Base-by-base conservation (phyloP, 2,113 vertebrate species). In the Aptenodytes patagonicus region DNA sequence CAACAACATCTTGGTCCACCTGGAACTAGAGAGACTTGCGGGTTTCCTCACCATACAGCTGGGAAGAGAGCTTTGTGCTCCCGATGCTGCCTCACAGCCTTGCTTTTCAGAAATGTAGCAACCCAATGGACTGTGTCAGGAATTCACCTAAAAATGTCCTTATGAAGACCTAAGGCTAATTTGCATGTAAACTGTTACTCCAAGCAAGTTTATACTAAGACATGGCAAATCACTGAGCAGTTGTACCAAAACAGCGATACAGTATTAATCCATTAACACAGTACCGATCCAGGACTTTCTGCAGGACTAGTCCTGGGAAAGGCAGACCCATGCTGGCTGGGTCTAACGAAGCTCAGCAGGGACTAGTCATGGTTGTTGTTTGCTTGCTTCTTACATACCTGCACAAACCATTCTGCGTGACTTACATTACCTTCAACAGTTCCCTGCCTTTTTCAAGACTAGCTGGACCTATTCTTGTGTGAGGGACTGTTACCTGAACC, bases 121-220 rank as follows among this genome's bases (percentile, higher is more conserved):
- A 93, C 66, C 7, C 40, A 80, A 31, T 46, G 46, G 54, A 83
- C 57, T 80, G 57, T 66, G 65, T 86, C 85, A 88, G 81, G 54
- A 97, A 92, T 80, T 73, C 82, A 85, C 20, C 70, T 83, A 66
- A 61, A 87, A 96, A 69, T 31, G 46, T 86, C 75, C 34, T 79
- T 72, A 76, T 11, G 31, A 85, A 93, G 49, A 88, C 49, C 75
- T 66, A 46, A 49, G 60, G 54, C 36, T 88, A 46, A 96, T 96
- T 90, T 92, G 62, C 90, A 92, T 86, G 46, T 38, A 93, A 94
- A 95, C 25, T n/a, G 36, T 90, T 72, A 88, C 44, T 90, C 49
- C 17, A 18, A 93, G 21, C 87, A 92, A 70, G 95, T 87, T 94
- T 58, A 47, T 57, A 70, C 28, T 17, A n/a, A 66, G 71, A 46